Conservation (phyloP, 2,888 invertebrate genomes). For the Agriopis leucophaearia region DNA sequence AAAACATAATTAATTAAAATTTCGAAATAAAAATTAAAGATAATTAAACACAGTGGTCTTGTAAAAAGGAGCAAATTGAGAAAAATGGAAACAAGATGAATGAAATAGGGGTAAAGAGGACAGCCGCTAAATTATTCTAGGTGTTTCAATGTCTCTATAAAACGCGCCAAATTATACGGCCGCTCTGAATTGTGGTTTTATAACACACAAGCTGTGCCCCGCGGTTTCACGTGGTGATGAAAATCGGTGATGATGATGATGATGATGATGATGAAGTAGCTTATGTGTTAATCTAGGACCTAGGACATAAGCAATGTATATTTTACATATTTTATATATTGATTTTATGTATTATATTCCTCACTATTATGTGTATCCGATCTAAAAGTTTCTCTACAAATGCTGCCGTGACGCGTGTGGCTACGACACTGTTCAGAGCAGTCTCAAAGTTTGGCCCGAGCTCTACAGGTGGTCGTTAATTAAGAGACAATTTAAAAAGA, state of each 20-base stretch:
- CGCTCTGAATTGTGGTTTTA: background rate
- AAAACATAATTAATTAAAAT: background rate
- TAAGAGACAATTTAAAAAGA: conserved; percentile 43
- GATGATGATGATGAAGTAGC: too few species aligned
- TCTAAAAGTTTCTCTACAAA: too few species aligned
- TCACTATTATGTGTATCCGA: too few species aligned
- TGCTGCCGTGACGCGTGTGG: too few species aligned
- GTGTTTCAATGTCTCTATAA: conserved; percentile 33
- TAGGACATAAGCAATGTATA: too few species aligned
- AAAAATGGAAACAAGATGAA: conserved; percentile 6
- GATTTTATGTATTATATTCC: too few species aligned
- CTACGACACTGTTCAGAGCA: background rate
- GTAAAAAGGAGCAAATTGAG: conserved; percentile 4
- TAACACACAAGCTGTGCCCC: too few species aligned
- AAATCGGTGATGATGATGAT: too few species aligned
- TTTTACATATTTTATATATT: too few species aligned
- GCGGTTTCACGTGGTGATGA: too few species aligned
- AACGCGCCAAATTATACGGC: background rate
- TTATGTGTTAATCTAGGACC: too few species aligned
- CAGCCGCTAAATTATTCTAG: conserved; percentile 34
- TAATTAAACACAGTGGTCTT: background rate
- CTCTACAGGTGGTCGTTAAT: conserved; percentile 52
- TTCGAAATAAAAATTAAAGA: conserved; percentile 3
- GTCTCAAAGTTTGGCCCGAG: conserved; percentile 22
- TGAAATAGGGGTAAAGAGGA: conserved; percentile 16